phyloP scores from a whole-genome alignment of 2,888 invertebrate species.

The Octodonta nipae region DNA sequence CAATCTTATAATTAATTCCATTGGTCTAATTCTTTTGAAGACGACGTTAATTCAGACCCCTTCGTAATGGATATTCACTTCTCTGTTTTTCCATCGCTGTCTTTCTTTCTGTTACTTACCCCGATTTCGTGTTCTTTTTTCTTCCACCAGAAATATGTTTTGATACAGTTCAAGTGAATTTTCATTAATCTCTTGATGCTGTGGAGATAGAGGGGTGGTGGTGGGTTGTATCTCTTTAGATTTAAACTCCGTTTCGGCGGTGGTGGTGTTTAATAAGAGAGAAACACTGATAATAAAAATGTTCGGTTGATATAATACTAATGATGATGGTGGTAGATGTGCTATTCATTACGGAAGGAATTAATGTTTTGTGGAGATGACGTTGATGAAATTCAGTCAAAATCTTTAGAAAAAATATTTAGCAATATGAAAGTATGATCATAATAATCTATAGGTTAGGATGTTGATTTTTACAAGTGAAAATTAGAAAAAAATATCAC shows the following conservation, averaged over 20 bases:
- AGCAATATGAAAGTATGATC: too few relatives aligned
- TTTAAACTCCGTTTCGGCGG: too few relatives aligned
- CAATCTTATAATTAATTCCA: slow-evolving; percentile 41
- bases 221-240: slow-evolving; percentile 10
- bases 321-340: too few relatives aligned
- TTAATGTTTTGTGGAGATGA: too few relatives aligned
- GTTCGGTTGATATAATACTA: too few relatives aligned
- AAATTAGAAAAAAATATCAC: too few relatives aligned
- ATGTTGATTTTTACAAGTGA: too few relatives aligned
- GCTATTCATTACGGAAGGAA: too few relatives aligned
- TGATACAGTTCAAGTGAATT: slow-evolving; percentile 17
- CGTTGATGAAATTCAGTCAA: too few relatives aligned
- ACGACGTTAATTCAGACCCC: slow-evolving; percentile 37
- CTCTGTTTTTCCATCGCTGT: slow-evolving; percentile 6
- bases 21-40: slow-evolving; percentile 39
- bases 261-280: slow-evolving; percentile 12
- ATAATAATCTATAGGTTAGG: too few relatives aligned
- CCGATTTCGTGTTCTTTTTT: slow-evolving; percentile 1
- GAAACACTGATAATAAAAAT: slow-evolving; percentile 15
- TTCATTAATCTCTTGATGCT: slow-evolving; percentile 17
- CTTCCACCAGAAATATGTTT: slow-evolving; percentile 15
- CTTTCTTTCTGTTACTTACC: neutral
- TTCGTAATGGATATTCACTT: slow-evolving; percentile 33
- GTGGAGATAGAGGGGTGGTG: too few relatives aligned
- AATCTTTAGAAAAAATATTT: too few relatives aligned